phyloP scores from a whole-genome alignment of 2,113 vertebrate genomes.

The Otus sunia region DNA sequence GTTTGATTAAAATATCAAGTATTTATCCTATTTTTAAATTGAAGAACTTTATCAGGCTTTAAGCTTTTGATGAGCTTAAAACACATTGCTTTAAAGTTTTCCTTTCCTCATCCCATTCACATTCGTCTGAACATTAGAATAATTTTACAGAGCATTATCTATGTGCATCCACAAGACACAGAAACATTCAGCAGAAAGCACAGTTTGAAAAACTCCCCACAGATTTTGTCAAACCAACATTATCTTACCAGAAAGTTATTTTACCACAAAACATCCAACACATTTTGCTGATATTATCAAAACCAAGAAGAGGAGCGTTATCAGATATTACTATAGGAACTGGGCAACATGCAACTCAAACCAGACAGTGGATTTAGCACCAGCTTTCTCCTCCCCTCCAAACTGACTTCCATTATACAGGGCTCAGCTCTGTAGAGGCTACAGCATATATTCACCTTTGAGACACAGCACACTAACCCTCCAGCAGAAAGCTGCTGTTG shows the following conservation, averaged over 20 bases:
- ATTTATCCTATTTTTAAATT: background rate
- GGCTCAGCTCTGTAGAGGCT: background rate
- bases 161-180: background rate
- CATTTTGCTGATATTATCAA: background rate
- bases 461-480: background rate
- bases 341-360: background rate
- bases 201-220: background rate
- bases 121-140: background rate
- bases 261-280: background rate
- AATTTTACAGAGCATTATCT: background rate
- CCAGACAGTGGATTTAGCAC: background rate
- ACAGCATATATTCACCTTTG: background rate
- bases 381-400: background rate
- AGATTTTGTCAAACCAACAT: background rate
- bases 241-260: background rate
- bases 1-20: background rate
- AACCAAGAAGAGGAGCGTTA: background rate
- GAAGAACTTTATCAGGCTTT: background rate
- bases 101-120: background rate
- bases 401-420: rapidly evolving
- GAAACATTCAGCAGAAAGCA: background rate
- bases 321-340: background rate
- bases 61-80: background rate
- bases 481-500: background rate
- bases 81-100: background rate